These are phyloP conservation scores for Taenioides sp. DNA, from an alignment of 2,797 vertebrate genomes.

Conservation along the genomic window DNA sequence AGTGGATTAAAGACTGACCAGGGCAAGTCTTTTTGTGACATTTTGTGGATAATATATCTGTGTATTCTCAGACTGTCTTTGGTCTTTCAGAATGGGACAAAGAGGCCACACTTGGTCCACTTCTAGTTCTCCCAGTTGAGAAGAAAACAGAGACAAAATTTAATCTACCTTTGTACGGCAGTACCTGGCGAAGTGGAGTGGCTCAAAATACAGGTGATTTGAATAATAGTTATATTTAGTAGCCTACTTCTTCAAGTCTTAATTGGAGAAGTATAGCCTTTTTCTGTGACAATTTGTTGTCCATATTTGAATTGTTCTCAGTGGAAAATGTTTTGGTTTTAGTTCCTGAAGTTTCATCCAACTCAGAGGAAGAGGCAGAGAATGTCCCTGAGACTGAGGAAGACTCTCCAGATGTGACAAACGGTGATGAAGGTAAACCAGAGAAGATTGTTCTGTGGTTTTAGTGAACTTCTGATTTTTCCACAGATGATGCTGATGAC, in stretches of 20 bases:
- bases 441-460: background rate
- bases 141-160: slow-evolving; percentile 36
- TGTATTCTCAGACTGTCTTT: background rate
- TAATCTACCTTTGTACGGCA: slow-evolving; percentile 40
- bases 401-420: background rate
- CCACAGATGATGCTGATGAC: background rate
- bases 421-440: slow-evolving; percentile 21
- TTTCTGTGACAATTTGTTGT: background rate
- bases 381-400: background rate
- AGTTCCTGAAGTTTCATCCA: slow-evolving; percentile 12
- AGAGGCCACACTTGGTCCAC: slow-evolving; percentile 53
- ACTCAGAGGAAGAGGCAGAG: background rate
- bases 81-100: slow-evolving; percentile 45
- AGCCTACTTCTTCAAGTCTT: background rate
- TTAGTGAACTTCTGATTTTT: background rate
- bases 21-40: slow-evolving; percentile 7
- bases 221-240: no score
- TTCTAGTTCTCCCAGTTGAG: slow-evolving; percentile 49
- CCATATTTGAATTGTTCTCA: background rate
- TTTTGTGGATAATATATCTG: slow-evolving; percentile 6
- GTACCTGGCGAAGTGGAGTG: slow-evolving; percentile 59
- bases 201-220: slow-evolving; percentile 16
- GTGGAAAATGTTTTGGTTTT: slow-evolving; percentile 16
- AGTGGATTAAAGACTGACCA: slow-evolving; percentile 8
- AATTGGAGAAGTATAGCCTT: background rate